These are phyloP conservation scores for Heterodera schachtii DNA, from an alignment of 1,140 invertebrate species.

Conservation along the genomic window DNA sequence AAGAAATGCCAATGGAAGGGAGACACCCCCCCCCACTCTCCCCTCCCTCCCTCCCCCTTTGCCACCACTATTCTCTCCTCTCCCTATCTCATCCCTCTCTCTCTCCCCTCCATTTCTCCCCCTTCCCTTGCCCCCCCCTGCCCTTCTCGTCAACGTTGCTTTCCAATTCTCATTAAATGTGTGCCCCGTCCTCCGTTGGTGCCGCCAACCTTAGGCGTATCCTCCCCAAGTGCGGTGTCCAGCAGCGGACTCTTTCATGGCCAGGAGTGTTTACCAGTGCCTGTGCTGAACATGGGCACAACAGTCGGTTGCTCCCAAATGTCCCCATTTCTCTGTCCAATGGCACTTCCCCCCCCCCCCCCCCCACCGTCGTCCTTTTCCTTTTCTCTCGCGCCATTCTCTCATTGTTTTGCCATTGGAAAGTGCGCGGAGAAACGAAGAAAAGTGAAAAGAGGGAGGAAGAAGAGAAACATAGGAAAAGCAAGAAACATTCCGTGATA, in stretches of 20 bases:
- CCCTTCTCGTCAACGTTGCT: neutral
- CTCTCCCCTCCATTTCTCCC: no score
- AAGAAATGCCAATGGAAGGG: no score
- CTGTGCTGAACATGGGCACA: neutral
- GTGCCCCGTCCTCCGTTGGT: neutral
- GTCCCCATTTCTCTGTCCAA: neutral
- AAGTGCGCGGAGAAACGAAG: neutral
- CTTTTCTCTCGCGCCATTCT: neutral
- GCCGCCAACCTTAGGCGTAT: neutral
- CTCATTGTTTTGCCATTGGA: neutral
- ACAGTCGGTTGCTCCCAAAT: neutral
- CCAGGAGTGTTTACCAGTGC: slow-evolving; percentile 15
- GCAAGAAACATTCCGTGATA: no score
- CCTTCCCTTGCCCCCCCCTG: neutral
- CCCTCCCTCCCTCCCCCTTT: no score
- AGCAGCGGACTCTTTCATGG: neutral
- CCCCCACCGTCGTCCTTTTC: neutral
- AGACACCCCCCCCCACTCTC: no score
- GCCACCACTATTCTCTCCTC: no score
- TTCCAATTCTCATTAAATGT: slow-evolving; percentile 17
- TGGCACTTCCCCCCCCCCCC: neutral
- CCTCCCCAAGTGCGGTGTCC: neutral
- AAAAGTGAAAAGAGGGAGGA: neutral
- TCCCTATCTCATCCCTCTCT: no score
- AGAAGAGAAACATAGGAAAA: no score